These are phyloP conservation scores for Scyliorhinus canicula DNA, from an alignment of 2,797 vertebrate species.

Conservation along the genomic window DNA sequence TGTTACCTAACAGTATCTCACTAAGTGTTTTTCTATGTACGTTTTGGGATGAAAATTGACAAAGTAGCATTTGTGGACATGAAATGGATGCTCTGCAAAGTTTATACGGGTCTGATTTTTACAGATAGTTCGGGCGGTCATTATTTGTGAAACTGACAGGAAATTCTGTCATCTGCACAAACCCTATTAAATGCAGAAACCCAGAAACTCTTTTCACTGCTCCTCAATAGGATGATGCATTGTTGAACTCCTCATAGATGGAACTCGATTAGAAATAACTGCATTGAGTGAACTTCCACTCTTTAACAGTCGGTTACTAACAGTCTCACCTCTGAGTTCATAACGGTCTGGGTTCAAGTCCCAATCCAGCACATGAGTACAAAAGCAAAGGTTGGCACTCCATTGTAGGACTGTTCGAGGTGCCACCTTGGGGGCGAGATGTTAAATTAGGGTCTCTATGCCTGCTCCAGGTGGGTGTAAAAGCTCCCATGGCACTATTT, in stretches of 20 bases:
- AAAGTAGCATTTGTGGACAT: neutral
- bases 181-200: neutral
- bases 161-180: neutral
- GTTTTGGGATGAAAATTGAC: constrained; percentile 3
- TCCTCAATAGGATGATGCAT: neutral
- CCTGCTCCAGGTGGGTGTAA: neutral
- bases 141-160: neutral
- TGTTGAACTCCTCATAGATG: neutral
- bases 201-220: neutral
- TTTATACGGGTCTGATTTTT: neutral
- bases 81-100: neutral
- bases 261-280: neutral
- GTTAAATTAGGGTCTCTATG: neutral
- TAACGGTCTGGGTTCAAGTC: neutral
- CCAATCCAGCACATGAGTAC: neutral
- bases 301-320: neutral
- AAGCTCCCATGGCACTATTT: neutral
- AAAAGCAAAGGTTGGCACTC: neutral
- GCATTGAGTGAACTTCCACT: neutral
- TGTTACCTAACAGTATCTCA: neutral
- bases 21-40: neutral
- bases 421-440: neutral
- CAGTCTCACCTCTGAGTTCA: no score
- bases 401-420: no score
- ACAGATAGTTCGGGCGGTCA: neutral